Percentiles rank a stretch among this genome's conserved stretches.
phyloP scores from a whole-genome alignment of 2,113 vertebrate genomes.

The Chunga burmeisteri region DNA sequence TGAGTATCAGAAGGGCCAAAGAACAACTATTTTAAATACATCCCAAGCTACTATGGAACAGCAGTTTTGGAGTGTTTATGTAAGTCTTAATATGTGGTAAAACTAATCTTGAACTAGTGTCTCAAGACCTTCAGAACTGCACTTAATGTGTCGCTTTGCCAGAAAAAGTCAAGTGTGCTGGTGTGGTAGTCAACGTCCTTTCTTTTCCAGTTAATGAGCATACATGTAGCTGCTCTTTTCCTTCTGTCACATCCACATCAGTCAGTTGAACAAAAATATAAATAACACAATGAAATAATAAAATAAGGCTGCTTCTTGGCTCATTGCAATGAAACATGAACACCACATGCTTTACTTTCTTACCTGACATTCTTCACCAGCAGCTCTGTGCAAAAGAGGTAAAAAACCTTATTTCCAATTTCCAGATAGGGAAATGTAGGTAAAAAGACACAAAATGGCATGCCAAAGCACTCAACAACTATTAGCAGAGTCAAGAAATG shows the following conservation, averaged over 20 bases:
- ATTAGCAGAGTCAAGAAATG: background rate
- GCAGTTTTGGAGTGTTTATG: background rate
- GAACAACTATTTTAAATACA: background rate
- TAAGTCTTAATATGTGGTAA: background rate
- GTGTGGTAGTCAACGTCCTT: background rate
- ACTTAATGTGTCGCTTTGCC: background rate
- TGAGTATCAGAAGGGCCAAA: background rate
- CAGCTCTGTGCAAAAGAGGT: background rate
- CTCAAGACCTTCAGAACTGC: background rate
- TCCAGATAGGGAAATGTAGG: background rate
- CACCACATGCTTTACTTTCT: background rate
- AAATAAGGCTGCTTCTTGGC: background rate
- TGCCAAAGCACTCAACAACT: background rate
- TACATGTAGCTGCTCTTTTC: background rate
- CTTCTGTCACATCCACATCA: background rate
- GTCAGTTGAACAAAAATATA: background rate
- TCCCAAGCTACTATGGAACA: background rate
- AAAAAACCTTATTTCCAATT: background rate
- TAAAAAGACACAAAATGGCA: background rate
- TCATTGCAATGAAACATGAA: background rate
- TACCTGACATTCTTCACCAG: background rate
- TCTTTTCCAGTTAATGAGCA: background rate
- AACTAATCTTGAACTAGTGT: background rate
- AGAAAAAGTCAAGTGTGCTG: background rate
- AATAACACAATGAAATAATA: background rate